A percentile compares a stretch with the other conserved stretches of the same genome.
Evolutionary conservation across 2,113 vertebrate species (phyloP).

Genomic region (Candoia aspera): DNA sequence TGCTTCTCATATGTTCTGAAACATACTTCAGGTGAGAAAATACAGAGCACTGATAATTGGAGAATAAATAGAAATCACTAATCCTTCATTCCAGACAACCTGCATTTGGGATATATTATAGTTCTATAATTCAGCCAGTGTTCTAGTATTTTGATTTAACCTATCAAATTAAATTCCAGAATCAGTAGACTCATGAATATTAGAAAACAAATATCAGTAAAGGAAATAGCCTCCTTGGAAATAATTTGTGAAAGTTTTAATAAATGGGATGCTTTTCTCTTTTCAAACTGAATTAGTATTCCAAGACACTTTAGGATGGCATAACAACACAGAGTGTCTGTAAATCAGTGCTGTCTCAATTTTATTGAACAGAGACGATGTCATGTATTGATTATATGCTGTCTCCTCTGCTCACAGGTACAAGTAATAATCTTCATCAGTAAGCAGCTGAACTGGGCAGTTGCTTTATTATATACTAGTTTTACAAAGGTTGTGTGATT

Average conservation of each 20-base stretch:
- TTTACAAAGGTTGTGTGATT: neutral
- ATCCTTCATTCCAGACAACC: slow-evolving; percentile 3
- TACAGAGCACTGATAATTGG: neutral
- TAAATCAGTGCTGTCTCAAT: neutral
- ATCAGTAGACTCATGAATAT: neutral
- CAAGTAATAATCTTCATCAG: neutral
- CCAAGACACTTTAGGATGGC: neutral
- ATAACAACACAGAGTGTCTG: neutral
- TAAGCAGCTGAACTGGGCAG: neutral
- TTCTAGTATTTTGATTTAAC: neutral
- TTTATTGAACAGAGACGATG: neutral
- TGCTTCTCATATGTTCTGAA: neutral
- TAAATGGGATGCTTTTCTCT: neutral
- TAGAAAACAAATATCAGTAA: neutral
- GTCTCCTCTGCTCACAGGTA: neutral
- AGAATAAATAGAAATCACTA: neutral
- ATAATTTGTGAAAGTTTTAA: neutral
- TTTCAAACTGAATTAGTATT: neutral
- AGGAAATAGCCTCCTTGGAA: neutral
- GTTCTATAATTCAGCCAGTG: neutral
- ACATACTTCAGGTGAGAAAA: neutral
- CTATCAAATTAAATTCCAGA: neutral
- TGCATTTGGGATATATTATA: neutral
- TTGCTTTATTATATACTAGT: neutral
- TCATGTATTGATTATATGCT: neutral